A percentile compares a stretch with the other conserved stretches of the same genome.
Conservation (phyloP, 2,888 invertebrate genomes). For the Mayetiola destructor region DNA sequence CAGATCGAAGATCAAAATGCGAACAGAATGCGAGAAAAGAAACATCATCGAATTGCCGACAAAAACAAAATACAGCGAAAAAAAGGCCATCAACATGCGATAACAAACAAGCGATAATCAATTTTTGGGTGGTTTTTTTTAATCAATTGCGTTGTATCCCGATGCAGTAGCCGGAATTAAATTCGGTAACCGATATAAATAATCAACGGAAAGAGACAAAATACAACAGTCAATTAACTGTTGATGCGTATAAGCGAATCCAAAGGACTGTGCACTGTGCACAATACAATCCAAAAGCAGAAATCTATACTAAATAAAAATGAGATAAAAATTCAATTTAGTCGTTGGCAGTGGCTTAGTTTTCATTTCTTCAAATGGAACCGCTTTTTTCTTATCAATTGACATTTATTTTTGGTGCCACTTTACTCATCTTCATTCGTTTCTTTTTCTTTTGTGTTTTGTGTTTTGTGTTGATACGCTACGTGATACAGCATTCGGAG, state of each 20-base stretch:
- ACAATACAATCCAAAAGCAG: no score
- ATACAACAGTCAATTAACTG: background rate
- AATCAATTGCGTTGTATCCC: background rate
- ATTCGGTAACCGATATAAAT: background rate
- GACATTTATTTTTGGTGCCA: no score
- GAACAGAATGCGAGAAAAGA: background rate
- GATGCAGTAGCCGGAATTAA: background rate
- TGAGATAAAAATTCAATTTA: constrained; percentile 6
- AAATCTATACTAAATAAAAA: no score
- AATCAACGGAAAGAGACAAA: background rate
- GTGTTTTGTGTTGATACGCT: no score
- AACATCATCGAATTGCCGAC: background rate
- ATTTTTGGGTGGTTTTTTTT: constrained; percentile 5
- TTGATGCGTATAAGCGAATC: constrained; percentile 3
- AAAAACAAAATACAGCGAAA: background rate
- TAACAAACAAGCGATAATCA: background rate
- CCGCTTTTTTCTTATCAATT: constrained; percentile 12
- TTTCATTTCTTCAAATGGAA: background rate
- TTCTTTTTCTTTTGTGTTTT: no score
- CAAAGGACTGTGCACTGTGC: background rate
- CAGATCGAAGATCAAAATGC: background rate
- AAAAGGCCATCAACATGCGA: background rate
- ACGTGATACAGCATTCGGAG: no score
- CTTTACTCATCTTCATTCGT: no score
- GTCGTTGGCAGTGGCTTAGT: no score